These are phyloP conservation scores for Baronia brevicornis DNA, from an alignment of 2,888 invertebrate species.

Conservation along the genomic window DNA sequence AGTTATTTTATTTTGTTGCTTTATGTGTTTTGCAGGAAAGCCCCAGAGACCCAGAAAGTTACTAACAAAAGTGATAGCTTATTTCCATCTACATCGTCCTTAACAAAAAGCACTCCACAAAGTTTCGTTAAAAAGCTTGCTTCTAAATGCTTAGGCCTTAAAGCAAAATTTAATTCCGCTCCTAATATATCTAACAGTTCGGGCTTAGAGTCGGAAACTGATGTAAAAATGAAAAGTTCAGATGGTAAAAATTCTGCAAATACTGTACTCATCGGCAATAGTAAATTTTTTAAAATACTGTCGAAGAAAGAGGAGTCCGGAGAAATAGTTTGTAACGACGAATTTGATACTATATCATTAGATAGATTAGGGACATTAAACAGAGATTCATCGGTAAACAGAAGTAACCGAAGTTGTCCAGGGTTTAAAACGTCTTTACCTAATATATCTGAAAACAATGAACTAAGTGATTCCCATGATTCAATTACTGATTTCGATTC, in stretches of 20 bases:
- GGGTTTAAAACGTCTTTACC: slow-evolving; percentile 67
- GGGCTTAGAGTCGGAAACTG: slow-evolving; percentile 47
- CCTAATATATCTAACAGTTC: slow-evolving; percentile 64
- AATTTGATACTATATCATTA: slow-evolving; percentile 67
- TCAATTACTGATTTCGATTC: slow-evolving; percentile 37
- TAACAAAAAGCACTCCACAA: slow-evolving; percentile 62
- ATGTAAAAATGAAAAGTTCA: slow-evolving; percentile 43
- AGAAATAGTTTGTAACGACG: slow-evolving; percentile 61
- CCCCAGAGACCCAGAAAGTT: slow-evolving; percentile 67
- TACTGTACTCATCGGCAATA: slow-evolving; percentile 62
- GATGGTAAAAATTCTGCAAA: slow-evolving; percentile 47
- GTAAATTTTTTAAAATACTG: slow-evolving; percentile 65
- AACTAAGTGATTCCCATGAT: slow-evolving; percentile 52
- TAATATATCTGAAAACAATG: slow-evolving; percentile 66
- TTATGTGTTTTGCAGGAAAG: slow-evolving; percentile 71
- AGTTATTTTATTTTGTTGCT: slow-evolving; percentile 40
- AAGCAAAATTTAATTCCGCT: slow-evolving; percentile 67
- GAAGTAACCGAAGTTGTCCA: slow-evolving; percentile 67
- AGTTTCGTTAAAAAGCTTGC: slow-evolving; percentile 73
- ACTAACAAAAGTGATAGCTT: slow-evolving; percentile 63
- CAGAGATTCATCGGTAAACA: slow-evolving; percentile 60
- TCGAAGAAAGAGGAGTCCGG: slow-evolving; percentile 66
- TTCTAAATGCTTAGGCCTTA: slow-evolving; percentile 70
- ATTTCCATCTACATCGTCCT: slow-evolving; percentile 59
- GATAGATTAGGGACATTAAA: slow-evolving; percentile 60